These are phyloP conservation scores for Drosophila bunnanda DNA, from an alignment of 2,888 invertebrate species.

Conservation along the genomic window DNA sequence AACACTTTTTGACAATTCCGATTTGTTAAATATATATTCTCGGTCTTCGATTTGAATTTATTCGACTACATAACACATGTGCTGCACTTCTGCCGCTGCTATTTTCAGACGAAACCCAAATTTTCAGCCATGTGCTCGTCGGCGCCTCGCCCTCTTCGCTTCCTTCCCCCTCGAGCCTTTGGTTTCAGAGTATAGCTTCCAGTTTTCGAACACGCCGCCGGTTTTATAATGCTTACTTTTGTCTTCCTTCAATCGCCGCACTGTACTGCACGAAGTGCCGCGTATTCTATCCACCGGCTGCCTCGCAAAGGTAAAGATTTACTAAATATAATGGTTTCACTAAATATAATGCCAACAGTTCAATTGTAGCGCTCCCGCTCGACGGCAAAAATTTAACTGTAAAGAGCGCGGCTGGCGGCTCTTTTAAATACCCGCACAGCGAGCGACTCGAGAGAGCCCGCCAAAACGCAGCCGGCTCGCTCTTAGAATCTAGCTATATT, in stretches of 20 bases:
- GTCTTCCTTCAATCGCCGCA: background rate
- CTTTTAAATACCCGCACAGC: conserved; percentile 18
- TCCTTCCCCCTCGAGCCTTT: background rate
- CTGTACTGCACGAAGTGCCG: conserved; percentile 14
- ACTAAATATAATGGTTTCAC: conserved; percentile 11
- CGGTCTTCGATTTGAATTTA: conserved; percentile 13
- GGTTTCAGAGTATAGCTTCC: conserved; percentile 14
- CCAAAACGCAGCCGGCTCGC: conserved; percentile 27
- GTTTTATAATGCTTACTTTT: conserved; percentile 24
- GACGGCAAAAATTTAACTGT: conserved; percentile 33
- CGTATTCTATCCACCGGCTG: conserved; percentile 8
- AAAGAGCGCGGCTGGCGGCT: too few relatives aligned
- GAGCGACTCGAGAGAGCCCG: background rate
- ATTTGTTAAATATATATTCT: background rate
- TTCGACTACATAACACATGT: conserved; percentile 61
- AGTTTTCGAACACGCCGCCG: conserved; percentile 10
- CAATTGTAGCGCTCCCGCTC: conserved; percentile 23
- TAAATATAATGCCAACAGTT: conserved; percentile 32
- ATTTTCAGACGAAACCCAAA: conserved; percentile 59
- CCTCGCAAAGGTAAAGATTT: conserved; percentile 3
- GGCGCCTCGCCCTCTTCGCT: conserved; percentile 20
- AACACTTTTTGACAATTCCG: conserved; percentile 21
- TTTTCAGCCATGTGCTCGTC: conserved; percentile 59
- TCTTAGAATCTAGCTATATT: conserved; percentile 1
- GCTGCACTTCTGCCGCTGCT: conserved; percentile 52